Evolutionary conservation across 2,797 vertebrate species (phyloP).

Genomic region (Triplophysa bombifrons): DNA sequence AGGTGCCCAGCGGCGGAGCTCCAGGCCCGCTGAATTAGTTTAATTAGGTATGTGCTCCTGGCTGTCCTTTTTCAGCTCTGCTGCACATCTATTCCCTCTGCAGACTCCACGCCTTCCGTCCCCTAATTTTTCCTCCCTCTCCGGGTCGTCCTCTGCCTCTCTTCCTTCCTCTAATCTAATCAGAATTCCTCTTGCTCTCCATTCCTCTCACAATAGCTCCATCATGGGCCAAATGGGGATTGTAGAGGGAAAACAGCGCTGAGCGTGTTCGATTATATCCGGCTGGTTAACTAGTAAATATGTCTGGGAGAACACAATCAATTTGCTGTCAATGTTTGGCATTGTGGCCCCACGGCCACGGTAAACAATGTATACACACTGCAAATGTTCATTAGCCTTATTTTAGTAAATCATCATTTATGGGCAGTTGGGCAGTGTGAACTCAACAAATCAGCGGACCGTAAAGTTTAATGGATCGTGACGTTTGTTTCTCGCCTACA

Average conservation of each 20-base stretch:
- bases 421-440: conserved; percentile 3
- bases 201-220: conserved; percentile 45
- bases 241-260: conserved; percentile 30
- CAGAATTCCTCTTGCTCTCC: conserved; percentile 46
- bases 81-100: conserved; percentile 24
- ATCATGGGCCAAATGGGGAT: conserved; percentile 41
- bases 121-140: conserved; percentile 37
- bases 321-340: conserved; percentile 38
- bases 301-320: conserved; percentile 48
- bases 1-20: conserved; percentile 49
- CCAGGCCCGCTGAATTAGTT: conserved; percentile 52
- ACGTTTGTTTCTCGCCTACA: neutral
- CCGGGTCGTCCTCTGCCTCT: neutral
- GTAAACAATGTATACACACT: conserved; percentile 14
- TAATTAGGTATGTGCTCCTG: conserved; percentile 54
- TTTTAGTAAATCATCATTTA: conserved; percentile 26
- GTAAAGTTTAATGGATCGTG: neutral
- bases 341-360: neutral
- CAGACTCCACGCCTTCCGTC: conserved; percentile 22
- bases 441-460: conserved; percentile 11
- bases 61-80: conserved; percentile 52
- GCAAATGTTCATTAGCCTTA: conserved; percentile 20
- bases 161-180: conserved; percentile 42
- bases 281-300: conserved; percentile 52
- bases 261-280: conserved; percentile 37